These are phyloP conservation scores for Xestia sexstrigata DNA, from an alignment of 2,888 invertebrate genomes.

Conservation along the genomic window DNA sequence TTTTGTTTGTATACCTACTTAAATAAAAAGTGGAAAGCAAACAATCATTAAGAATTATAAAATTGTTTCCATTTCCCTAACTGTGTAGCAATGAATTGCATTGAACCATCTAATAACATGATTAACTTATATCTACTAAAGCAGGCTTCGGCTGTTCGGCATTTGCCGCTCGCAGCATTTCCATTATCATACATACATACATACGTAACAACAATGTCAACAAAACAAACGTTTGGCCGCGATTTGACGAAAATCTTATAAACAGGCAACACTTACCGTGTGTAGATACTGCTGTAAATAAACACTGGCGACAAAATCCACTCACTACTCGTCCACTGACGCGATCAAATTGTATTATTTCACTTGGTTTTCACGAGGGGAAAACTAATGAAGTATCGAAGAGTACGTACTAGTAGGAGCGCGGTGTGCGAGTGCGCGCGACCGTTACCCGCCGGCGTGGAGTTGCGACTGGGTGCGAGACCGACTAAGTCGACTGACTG, in stretches of 20 bases:
- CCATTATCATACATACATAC: constrained; percentile 67
- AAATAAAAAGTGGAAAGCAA: not conserved
- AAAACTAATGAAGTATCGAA: constrained; percentile 85
- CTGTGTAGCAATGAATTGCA: not conserved
- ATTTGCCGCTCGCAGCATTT: constrained; percentile 64
- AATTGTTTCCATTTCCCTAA: not conserved
- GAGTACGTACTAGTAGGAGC: constrained; percentile 60
- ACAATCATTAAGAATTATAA: not conserved
- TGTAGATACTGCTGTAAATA: constrained; percentile 59
- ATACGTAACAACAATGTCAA: constrained; percentile 78
- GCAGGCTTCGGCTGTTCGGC: constrained; percentile 14
- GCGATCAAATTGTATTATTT: constrained; percentile 74
- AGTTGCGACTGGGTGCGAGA: constrained; percentile 75
- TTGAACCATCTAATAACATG: not conserved
- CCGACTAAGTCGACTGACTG: constrained; percentile 77
- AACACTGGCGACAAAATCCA: constrained; percentile 77
- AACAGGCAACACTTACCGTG: constrained; percentile 75
- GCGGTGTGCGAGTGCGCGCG: constrained; percentile 20
- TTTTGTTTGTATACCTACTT: not conserved
- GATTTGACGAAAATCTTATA: constrained; percentile 68
- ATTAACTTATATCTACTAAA: constrained; percentile 27
- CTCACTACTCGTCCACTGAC: constrained; percentile 76
- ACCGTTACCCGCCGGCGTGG: constrained; percentile 58
- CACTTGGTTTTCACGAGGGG: constrained; percentile 86
- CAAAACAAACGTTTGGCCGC: constrained; percentile 75